Conservation (phyloP, 2,888 invertebrate genomes). For the Rhabditoides inermis region DNA sequence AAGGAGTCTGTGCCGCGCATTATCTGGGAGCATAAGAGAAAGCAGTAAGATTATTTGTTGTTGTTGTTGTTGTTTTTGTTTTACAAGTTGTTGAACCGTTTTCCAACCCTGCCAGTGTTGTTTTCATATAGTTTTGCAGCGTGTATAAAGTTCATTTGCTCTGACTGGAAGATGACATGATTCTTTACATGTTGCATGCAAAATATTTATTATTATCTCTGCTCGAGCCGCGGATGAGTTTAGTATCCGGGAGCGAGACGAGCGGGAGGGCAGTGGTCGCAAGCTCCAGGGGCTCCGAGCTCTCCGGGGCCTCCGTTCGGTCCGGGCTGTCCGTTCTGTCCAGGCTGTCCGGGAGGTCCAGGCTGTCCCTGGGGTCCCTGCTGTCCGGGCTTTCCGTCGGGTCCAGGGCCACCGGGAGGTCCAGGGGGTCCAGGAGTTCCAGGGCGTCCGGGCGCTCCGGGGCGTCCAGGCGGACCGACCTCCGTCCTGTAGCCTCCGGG, state of each 20-base stretch:
- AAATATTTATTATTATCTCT: too few relatives aligned
- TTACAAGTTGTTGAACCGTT: too few relatives aligned
- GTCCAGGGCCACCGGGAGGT: constrained; percentile 40
- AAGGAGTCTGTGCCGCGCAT: too few relatives aligned
- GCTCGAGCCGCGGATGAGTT: too few relatives aligned
- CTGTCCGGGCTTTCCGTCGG: constrained; percentile 48
- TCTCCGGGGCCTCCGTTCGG: constrained; percentile 50
- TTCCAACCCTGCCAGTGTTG: too few relatives aligned
- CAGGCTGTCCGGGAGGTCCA: constrained; percentile 59
- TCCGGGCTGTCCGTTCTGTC: constrained; percentile 43
- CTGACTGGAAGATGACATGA: too few relatives aligned
- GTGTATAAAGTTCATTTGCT: too few relatives aligned
- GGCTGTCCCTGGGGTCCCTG: constrained; percentile 63
- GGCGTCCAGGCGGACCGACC: constrained; percentile 41
- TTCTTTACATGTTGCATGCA: too few relatives aligned
- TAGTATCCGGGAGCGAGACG: constrained; percentile 48
- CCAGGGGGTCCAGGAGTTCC: constrained; percentile 42
- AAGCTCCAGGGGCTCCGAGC: constrained; percentile 30
- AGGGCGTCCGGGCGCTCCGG: constrained; percentile 43
- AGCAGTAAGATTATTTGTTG: too few relatives aligned
- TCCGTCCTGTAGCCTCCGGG: constrained; percentile 48
- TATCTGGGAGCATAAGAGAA: too few relatives aligned
- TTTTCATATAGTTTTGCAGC: too few relatives aligned
- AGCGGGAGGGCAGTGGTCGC: constrained; percentile 51
- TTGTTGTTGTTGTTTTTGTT: too few relatives aligned